These are phyloP conservation scores for Xestia sexstrigata DNA, from an alignment of 2,888 invertebrate species.

Conservation along the genomic window DNA sequence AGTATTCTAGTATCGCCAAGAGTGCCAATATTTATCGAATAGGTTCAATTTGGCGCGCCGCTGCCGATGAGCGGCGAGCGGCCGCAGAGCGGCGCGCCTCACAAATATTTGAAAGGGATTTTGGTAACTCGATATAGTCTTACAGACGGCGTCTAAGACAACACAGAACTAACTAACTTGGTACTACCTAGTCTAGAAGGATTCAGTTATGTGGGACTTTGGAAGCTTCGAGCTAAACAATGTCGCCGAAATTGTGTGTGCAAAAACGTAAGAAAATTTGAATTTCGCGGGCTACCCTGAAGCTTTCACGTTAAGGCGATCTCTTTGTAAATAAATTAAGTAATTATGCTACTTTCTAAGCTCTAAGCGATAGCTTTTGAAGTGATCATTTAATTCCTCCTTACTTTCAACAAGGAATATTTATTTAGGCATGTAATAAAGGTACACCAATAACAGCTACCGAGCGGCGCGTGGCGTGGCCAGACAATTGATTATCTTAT, in stretches of 20 bases:
- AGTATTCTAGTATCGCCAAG: neutral
- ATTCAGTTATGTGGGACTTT: neutral
- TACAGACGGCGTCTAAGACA: neutral
- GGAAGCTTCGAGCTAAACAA: too few species aligned
- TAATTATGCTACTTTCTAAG: slow-evolving; percentile 8
- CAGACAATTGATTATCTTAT: too few species aligned
- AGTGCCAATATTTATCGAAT: slow-evolving; percentile 21
- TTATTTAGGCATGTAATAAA: slow-evolving; percentile 14
- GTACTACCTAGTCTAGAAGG: neutral
- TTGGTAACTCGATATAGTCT: slow-evolving; percentile 22
- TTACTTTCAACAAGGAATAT: neutral
- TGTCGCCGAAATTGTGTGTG: too few species aligned
- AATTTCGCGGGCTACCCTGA: too few species aligned
- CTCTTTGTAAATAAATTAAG: slow-evolving; percentile 20
- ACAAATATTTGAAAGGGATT: slow-evolving; percentile 26
- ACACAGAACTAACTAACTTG: neutral
- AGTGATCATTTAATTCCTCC: neutral
- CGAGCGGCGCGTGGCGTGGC: neutral
- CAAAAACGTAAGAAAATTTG: too few species aligned
- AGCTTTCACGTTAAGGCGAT: neutral
- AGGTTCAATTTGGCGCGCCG: neutral
- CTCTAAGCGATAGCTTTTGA: neutral
- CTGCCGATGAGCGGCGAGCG: too few species aligned
- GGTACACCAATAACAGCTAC: neutral
- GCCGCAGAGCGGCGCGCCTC: slow-evolving; percentile 23